Evolutionary conservation across 2,113 vertebrate species (phyloP).

Genomic region (Pavo muticus): DNA sequence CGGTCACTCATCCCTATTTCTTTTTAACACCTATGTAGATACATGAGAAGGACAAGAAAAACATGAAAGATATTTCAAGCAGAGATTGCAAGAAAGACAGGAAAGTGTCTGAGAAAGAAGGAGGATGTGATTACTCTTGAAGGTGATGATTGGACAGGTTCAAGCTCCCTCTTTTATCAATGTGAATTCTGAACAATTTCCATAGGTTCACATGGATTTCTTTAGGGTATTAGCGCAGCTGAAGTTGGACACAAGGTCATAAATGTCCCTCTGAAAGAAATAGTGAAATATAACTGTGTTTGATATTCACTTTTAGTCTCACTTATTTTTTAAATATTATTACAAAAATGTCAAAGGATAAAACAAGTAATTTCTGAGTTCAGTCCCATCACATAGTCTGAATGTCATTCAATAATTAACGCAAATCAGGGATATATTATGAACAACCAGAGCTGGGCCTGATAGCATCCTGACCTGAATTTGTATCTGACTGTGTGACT

Average conservation of each 20-base stretch:
- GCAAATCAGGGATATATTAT: background rate
- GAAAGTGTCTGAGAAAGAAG: background rate
- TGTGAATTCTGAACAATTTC: background rate
- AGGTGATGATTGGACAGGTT: background rate
- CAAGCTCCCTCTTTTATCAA: background rate
- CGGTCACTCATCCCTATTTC: background rate
- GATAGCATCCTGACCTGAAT: background rate
- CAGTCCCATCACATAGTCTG: background rate
- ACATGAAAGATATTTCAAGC: background rate
- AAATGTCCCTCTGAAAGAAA: background rate
- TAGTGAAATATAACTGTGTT: background rate
- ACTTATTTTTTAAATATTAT: background rate
- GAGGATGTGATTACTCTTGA: constrained; percentile 2
- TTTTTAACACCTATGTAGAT: background rate
- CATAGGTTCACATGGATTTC: background rate
- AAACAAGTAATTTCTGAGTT: background rate
- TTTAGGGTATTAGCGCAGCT: background rate
- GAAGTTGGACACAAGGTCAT: background rate
- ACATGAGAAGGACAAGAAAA: background rate
- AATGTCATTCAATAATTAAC: background rate
- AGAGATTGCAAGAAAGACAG: background rate
- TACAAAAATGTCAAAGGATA: background rate
- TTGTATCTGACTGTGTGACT: background rate
- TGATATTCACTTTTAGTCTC: background rate
- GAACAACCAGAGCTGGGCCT: background rate